Evolutionary conservation across 1,140 invertebrate genomes (phyloP), one percentile per base, ranked within the genome.

Genomic region (Whitmania pigra): DNA sequence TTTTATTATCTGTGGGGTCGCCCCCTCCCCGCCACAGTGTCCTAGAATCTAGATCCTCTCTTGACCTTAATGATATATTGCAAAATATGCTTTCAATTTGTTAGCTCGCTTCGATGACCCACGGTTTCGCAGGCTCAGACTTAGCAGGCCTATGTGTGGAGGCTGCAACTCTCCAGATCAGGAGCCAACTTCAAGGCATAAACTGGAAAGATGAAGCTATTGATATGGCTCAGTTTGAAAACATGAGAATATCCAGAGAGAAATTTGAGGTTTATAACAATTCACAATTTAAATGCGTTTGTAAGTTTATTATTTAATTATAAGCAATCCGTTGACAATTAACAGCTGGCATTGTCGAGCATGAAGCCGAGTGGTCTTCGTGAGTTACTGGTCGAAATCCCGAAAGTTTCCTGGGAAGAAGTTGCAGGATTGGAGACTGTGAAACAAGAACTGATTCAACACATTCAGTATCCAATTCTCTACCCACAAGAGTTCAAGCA

Each of bases 161-260:
- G 84, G 94, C 97, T 72, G 97, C 97, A 72, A 85, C 99, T 22
- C 97, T 99, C 84, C 97, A 99, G 83, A 99, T 99, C 80, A 86
- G 97, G 77, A 95, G 99, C 83, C 99, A 99, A 84, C 99, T 99
- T 96, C 95, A 99, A 83, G 86, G 99, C 0, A 99, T 99, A 79
- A 96, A 99, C 85, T 85, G 99, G 74, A 96, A 99, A 81, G 96
- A 99, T 78, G 96, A 99, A 78, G 92, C 94, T 79, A 98, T 99
- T 79, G 97, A 99, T 84, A 95, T 95, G 20, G 94, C 98, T 84
- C 57, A 63, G 20, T 63, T 63, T 31, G 57, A 63, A 63, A 63
- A 63, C 57, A 63, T 63, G 22, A 13, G 11, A 63, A 63, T 63
- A 22, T 15, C 22, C 29, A 22, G 22, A 22, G 29, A 63, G 29